Base-by-base conservation (phyloP, 2,797 vertebrate species). In the Thalassophryne amazonica region DNA sequence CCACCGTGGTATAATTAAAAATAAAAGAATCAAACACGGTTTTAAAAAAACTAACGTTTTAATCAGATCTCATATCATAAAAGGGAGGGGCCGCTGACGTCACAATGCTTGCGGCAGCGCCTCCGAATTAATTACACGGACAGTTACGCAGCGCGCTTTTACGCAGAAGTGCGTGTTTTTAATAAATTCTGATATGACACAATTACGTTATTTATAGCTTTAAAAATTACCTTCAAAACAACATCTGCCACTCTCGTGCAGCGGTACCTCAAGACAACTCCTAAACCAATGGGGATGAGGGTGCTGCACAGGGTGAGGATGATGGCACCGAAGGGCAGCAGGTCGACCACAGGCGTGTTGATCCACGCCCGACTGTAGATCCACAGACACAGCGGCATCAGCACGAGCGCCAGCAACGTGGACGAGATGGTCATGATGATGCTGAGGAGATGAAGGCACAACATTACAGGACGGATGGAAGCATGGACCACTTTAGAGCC, bases 381-480 rank as follows among this genome's bases (percentile, higher is more conserved):
- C 97, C 97, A 99, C 68, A 98, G 89, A 67, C 96, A 99, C 60
- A 98, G 86, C 3, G 97, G 96, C 95, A 98, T 97, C 69, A 99
- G 75, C 42, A 95, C 84, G 11, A 99, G 91, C 25, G 96, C 96
- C 63, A 98, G 90, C 39, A 98, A 70, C 0, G 95, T 96, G 80
- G 95, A 98, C 0, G 96, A 98, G 12, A 94, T 93, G 50, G 97
- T 98, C 96, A 99, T 98, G 83, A 99, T 91, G 76, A 99, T 93
- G 69, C 96, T 98, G 78, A 1, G 57, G 38, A 40, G 57, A 22
- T 50, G 20, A 61, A 39, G 43, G 31, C 7, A 49, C 4, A 25
- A 3, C 11, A 21, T 5, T 10, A 4, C 7, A 12, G 16, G 9
- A 11, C 7, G n/a, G 2, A 25, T 21, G 18, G 13, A 32, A 5